Base-by-base conservation (phyloP, 1,140 invertebrate species). In the Campoletis sonorensis region DNA sequence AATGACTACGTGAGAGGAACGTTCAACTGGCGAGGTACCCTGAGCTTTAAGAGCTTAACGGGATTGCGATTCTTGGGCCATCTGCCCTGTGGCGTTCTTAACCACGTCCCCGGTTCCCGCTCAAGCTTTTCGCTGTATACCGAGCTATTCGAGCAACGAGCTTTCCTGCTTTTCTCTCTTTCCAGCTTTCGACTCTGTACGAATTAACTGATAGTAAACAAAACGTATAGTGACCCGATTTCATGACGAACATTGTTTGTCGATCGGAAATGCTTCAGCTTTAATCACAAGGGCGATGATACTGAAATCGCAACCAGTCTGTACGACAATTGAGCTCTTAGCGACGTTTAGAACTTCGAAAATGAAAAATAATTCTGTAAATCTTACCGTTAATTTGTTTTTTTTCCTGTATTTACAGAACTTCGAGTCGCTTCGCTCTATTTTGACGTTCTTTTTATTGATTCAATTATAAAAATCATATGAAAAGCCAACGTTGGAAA, bases 131-230 rank as follows among this genome's bases (percentile, higher is more conserved):
- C 16, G 11, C 51, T 21, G 10, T 54, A n/a, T n/a, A n/a, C n/a
- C n/a, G n/a, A n/a, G n/a, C n/a, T n/a, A n/a, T 54, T 4, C 16
- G 51, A 54, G 11, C 51, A 4, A 54, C 51, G n/a, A n/a, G 51
- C 18, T 54, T 21, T n/a, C 18, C 51, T 54, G 16, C 51, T 18
- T 54, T 21, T 4, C n/a, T 1, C 16, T 54, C 51, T 11, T 5
- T 54, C 51, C n/a, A 54, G n/a, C 10, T 54, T n/a, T 4, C n/a
- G n/a, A n/a, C 18, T 54, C 51, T n/a, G n/a, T 54, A 54, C 16
- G 40, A 45, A 45, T 45, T 45, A 54, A 54, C n/a, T 54, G 51
- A 21, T 54, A 54, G 51, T 54, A 54, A 54, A 54, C 51, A n/a
- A 54, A 54, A 54, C 3, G 51, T 21, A n/a, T 21, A n/a, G 51